phyloP scores from a whole-genome alignment of 2,797 vertebrate species.

The Cryptoprocta ferox region DNA sequence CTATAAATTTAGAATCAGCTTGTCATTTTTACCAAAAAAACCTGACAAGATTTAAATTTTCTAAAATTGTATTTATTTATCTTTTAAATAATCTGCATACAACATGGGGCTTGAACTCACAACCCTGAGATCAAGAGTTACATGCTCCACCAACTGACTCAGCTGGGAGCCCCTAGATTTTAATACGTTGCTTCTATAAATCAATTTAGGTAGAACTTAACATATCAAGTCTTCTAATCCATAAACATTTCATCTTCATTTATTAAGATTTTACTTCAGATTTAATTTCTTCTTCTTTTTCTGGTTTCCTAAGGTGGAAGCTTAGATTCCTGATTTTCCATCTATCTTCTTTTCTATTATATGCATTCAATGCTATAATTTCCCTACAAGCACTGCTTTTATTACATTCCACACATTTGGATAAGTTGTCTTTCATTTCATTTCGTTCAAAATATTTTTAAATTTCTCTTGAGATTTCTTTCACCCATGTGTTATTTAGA shows the following conservation, averaged over 20 bases:
- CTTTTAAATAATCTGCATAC: too few species aligned
- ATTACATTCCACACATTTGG: background rate
- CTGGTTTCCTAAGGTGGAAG: background rate
- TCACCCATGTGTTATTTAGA: background rate
- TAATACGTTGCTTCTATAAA: background rate
- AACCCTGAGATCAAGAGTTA: too few species aligned
- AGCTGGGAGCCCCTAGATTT: background rate
- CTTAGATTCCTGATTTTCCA: background rate
- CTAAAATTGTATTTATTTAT: too few species aligned
- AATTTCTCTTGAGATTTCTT: slow-evolving; percentile 29
- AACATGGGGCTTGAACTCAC: too few species aligned
- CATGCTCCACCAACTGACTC: too few species aligned
- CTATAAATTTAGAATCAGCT: background rate
- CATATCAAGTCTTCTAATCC: background rate
- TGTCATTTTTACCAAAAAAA: slow-evolving; percentile 13
- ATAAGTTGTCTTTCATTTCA: slow-evolving; percentile 43
- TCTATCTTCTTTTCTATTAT: background rate
- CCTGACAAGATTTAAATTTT: background rate
- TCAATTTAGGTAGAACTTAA: slow-evolving; percentile 20
- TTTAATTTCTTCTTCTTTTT: slow-evolving; percentile 18
- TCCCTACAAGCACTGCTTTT: background rate
- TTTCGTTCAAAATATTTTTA: slow-evolving; percentile 27
- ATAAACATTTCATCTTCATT: background rate
- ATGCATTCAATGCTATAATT: background rate
- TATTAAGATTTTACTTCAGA: background rate